Percentiles rank a stretch among this genome's conserved stretches.
These are phyloP conservation scores for Agrochola circellaris DNA, from an alignment of 2,888 invertebrate genomes.

Conservation along the genomic window DNA sequence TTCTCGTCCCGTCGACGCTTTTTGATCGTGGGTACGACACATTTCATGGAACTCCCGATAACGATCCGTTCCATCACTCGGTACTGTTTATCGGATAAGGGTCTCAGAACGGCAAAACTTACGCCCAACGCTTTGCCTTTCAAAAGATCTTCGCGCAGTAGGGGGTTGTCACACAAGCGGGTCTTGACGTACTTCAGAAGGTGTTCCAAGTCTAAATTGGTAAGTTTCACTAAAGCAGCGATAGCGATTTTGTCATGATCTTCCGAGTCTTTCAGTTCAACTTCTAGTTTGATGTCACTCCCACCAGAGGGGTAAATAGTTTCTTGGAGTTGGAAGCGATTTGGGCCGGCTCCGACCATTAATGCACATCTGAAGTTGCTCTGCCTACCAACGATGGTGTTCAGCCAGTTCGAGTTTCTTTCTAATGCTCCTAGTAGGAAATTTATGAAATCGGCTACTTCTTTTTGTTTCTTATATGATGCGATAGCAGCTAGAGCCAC, in stretches of 20 bases:
- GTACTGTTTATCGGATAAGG: slow-evolving; percentile 82
- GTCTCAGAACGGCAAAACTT: slow-evolving; percentile 81
- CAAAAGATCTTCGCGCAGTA: slow-evolving; percentile 80
- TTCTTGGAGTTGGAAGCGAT: slow-evolving; percentile 85
- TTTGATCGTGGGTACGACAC: slow-evolving; percentile 70
- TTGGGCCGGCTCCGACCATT: slow-evolving; percentile 85
- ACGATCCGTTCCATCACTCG: slow-evolving; percentile 83
- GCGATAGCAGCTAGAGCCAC: slow-evolving; percentile 84
- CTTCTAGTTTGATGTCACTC: slow-evolving; percentile 80
- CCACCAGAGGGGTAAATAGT: slow-evolving; percentile 83
- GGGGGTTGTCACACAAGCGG: slow-evolving; percentile 77
- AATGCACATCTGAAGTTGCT: slow-evolving; percentile 83
- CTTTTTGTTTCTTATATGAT: slow-evolving; percentile 84
- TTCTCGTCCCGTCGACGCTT: slow-evolving; percentile 80
- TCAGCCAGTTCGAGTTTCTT: slow-evolving; percentile 83
- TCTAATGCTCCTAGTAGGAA: slow-evolving; percentile 82
- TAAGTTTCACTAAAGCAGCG: slow-evolving; percentile 81
- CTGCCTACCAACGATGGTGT: slow-evolving; percentile 79
- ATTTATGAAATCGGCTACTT: slow-evolving; percentile 83
- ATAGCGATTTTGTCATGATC: slow-evolving; percentile 86
- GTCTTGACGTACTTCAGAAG: slow-evolving; percentile 81
- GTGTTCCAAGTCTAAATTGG: slow-evolving; percentile 78
- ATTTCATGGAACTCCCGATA: slow-evolving; percentile 76
- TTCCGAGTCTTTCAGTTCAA: slow-evolving; percentile 84
- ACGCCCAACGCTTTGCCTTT: slow-evolving; percentile 84